These are phyloP conservation scores for Drosophila asahinai DNA, from an alignment of 1,140 invertebrate species.

Conservation along the genomic window DNA sequence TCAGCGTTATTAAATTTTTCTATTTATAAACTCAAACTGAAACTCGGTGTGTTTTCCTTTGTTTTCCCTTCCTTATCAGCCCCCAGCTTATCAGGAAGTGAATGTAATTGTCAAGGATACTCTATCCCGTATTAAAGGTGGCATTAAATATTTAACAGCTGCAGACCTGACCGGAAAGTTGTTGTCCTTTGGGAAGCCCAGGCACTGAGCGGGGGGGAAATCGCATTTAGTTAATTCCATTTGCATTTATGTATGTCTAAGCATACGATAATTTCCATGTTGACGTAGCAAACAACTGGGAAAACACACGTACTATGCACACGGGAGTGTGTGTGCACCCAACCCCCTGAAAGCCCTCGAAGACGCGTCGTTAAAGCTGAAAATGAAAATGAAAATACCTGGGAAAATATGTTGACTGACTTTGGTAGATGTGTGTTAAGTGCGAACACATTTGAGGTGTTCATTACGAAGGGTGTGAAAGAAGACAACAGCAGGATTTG, in stretches of 20 bases:
- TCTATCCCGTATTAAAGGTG: slow-evolving; percentile 51
- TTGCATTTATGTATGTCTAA: slow-evolving; percentile 59
- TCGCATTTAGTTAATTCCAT: slow-evolving; percentile 67
- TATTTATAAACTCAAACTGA: slow-evolving; percentile 72
- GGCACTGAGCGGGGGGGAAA: background rate
- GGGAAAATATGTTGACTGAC: slow-evolving; percentile 30
- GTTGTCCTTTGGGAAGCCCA: slow-evolving; percentile 6
- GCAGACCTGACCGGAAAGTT: slow-evolving; percentile 31
- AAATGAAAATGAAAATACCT: slow-evolving; percentile 3
- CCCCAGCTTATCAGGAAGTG: slow-evolving; percentile 58
- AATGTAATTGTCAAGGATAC: slow-evolving; percentile 69
- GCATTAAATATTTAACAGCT: slow-evolving; percentile 52
- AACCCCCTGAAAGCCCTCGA: background rate
- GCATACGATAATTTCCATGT: slow-evolving; percentile 63
- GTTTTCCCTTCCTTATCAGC: slow-evolving; percentile 39
- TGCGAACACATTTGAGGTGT: slow-evolving; percentile 18
- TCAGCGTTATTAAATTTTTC: slow-evolving; percentile 77
- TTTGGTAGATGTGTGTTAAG: slow-evolving; percentile 8
- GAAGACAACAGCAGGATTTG: background rate
- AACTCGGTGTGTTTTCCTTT: slow-evolving; percentile 41
- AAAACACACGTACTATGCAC: slow-evolving; percentile 16
- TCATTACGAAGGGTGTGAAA: slow-evolving; percentile 14
- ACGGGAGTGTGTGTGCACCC: background rate
- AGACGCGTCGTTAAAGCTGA: slow-evolving; percentile 18
- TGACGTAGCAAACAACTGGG: slow-evolving; percentile 29